Evolutionary conservation across 2,113 vertebrate species (phyloP).

Genomic region (Scatophagus argus): DNA sequence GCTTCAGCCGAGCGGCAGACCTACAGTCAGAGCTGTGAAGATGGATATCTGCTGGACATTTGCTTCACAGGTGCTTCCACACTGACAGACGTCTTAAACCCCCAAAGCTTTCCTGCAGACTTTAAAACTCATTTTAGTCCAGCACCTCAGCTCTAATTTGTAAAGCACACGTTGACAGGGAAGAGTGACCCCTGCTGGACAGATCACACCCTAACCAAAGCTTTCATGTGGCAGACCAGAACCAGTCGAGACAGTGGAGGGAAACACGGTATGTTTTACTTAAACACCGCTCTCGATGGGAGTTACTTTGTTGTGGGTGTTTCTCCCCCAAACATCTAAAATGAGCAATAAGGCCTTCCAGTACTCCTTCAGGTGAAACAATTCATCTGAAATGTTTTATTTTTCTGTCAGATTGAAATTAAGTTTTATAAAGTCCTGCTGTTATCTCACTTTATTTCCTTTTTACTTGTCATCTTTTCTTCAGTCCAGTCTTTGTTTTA

Average conservation of each 20-base stretch:
- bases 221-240: background rate
- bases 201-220: background rate
- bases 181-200: constrained; percentile 60
- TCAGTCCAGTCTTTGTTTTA: background rate
- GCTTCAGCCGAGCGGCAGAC: background rate
- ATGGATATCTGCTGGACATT: constrained; percentile 13
- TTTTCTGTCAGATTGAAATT: background rate
- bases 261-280: background rate
- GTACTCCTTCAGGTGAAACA: too few relatives aligned
- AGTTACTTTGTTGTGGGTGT: background rate
- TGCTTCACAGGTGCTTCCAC: constrained; percentile 44
- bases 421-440: too few relatives aligned
- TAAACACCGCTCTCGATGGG: background rate
- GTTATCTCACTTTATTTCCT: too few relatives aligned
- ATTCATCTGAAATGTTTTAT: too few relatives aligned
- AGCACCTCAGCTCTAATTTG: background rate
- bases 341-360: too few relatives aligned
- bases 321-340: too few relatives aligned
- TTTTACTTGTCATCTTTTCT: background rate
- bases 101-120: constrained; percentile 2
- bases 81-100: background rate
- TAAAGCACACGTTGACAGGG: constrained; percentile 20
- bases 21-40: constrained; percentile 5
- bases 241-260: background rate
- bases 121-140: constrained; percentile 3